Evolutionary conservation across 2,888 invertebrate genomes (phyloP).

Genomic region (Netelia fuscicornis): DNA sequence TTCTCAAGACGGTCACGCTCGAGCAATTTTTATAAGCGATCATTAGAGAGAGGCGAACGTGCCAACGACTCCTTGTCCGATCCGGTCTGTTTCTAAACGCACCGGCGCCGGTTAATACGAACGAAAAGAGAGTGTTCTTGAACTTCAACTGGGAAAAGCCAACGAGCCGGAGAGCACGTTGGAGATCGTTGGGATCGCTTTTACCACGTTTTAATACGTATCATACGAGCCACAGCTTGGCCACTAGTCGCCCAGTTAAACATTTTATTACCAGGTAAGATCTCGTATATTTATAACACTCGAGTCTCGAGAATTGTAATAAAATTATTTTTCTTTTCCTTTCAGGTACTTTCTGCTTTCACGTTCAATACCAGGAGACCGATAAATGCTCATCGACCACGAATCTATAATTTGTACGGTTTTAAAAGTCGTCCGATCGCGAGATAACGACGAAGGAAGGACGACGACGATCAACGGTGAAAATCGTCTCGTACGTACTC

Average conservation of each 20-base stretch:
- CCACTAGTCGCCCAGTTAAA: neutral
- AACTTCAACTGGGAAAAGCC: slow-evolving; percentile 72
- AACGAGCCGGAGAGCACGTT: slow-evolving; percentile 44
- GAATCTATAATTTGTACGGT: neutral
- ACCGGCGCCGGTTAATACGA: slow-evolving; percentile 5
- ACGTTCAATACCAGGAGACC: too few relatives aligned
- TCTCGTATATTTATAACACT: too few relatives aligned
- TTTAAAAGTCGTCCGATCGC: slow-evolving; percentile 8
- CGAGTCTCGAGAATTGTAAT: too few relatives aligned
- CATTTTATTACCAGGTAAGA: too few relatives aligned
- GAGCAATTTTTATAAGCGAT: neutral
- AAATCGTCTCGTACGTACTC: slow-evolving; percentile 61
- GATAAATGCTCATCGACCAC: too few relatives aligned
- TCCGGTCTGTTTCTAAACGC: slow-evolving; percentile 57
- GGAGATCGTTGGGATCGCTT: slow-evolving; percentile 57
- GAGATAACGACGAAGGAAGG: slow-evolving; percentile 13
- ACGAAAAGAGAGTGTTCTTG: slow-evolving; percentile 72
- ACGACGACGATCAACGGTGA: slow-evolving; percentile 25
- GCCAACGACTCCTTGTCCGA: slow-evolving; percentile 34
- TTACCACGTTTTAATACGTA: slow-evolving; percentile 47
- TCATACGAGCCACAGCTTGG: neutral
- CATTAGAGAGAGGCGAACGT: neutral
- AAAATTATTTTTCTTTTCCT: too few relatives aligned
- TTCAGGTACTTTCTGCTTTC: too few relatives aligned
- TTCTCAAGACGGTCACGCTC: neutral